Percentiles rank a stretch among this genome's conserved stretches.
These are phyloP conservation scores for Buphagus erythrorhynchus DNA, from an alignment of 2,797 vertebrate genomes.

Conservation along the genomic window DNA sequence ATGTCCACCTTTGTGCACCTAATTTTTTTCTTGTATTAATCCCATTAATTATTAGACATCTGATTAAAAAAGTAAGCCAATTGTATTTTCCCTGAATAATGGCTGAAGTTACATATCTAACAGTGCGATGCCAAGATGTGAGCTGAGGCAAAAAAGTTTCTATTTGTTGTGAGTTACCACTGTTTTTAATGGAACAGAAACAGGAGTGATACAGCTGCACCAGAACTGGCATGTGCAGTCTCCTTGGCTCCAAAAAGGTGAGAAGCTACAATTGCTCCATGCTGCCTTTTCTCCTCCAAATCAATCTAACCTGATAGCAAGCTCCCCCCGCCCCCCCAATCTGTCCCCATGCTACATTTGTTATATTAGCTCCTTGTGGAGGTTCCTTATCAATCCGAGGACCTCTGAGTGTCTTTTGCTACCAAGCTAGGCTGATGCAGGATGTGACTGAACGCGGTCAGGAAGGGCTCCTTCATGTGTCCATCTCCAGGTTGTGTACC, in stretches of 20 bases:
- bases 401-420: slow-evolving; percentile 72
- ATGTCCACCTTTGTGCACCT: slow-evolving; percentile 76
- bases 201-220: slow-evolving; percentile 80
- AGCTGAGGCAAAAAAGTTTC: slow-evolving; percentile 81
- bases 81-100: slow-evolving; percentile 82
- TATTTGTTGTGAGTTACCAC: slow-evolving; percentile 73
- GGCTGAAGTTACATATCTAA: slow-evolving; percentile 84
- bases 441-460: slow-evolving; percentile 83
- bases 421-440: slow-evolving; percentile 74
- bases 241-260: slow-evolving; percentile 81
- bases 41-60: slow-evolving; percentile 66
- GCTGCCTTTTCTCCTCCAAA: slow-evolving; percentile 77
- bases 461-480: slow-evolving; percentile 84
- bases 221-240: slow-evolving; percentile 76
- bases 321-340: slow-evolving; percentile 62
- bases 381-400: slow-evolving; percentile 70
- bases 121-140: slow-evolving; percentile 86
- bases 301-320: slow-evolving; percentile 79
- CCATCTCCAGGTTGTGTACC: slow-evolving; percentile 76
- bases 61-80: slow-evolving; percentile 72
- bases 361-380: slow-evolving; percentile 75
- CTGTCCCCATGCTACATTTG: slow-evolving; percentile 84
- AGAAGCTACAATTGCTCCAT: slow-evolving; percentile 75
- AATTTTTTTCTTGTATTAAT: slow-evolving; percentile 71
- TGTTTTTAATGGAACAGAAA: slow-evolving; percentile 77